Base-by-base conservation (phyloP, 2,113 vertebrate genomes). In the Sceloporus tristichus region DNA sequence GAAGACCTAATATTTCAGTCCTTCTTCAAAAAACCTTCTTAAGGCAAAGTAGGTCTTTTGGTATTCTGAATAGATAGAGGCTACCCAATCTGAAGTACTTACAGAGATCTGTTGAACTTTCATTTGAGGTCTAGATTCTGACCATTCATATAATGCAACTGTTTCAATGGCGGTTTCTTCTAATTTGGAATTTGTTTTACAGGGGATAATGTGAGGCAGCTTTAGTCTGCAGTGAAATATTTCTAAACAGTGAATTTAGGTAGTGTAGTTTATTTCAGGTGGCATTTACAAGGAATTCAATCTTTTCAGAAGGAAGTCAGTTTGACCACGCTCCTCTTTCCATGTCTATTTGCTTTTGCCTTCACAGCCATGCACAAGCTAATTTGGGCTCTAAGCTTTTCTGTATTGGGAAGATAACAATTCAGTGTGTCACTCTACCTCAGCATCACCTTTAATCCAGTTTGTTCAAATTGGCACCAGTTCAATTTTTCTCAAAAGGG, bases 401-500 rank as follows among this genome's bases (percentile, higher is more conserved):
- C 7, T 14, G 82, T 71, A 59, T 23, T 65, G 19, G 18, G 75
- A 68, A 79, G 65, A 29, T 77, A 77, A 42, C 73, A 76, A 16
- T 68, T 56, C 84, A 90, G 54, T 40, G 83, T 90, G 85, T 5
- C 19, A 89, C 40, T 48, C 78, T 82, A 82, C 29, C 25, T 56
- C 48, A 40, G 80, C 7, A 89, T 38, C 9, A 1, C 48, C 19
- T 73, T 79, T 77, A 86, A 86, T 86, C 75, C 76, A 86, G 56
- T 86, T 86, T 78, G 38, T 91, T 89, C 48, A 85, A 74, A 3
- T 66, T 1, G 8, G 9, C 83, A 76, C 29, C 42, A 54, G 42
- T 14, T 83, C 74, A 42, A 85, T 62, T 59, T 79, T 89, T 83
- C 79, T 90, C 56, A 79, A 85, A 79, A 87, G 4, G 6, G 65